Base-by-base conservation (phyloP, 1,140 invertebrate genomes). In the Anagrus nilaparvatae region DNA sequence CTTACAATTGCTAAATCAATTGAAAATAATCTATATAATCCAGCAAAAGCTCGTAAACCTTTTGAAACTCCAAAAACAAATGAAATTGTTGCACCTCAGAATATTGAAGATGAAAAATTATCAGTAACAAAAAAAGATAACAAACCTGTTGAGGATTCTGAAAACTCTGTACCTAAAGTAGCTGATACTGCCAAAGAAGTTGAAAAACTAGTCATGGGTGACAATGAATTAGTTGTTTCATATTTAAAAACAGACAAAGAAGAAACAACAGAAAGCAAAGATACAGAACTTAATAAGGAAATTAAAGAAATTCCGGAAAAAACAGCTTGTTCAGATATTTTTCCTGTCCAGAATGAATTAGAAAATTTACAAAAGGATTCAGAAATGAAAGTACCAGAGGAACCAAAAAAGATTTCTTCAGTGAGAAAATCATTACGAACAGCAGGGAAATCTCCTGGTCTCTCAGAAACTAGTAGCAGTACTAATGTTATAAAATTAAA, bases 101-200 rank as follows among this genome's bases (percentile, higher is more conserved):
- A 54, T 14, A 51, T 60, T 0, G 61, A 67, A 12, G 51, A 27
- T 7, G 6, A 27, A 27, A 27, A 27, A 27, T 7, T 6, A 27
- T 6, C 24, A 6, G 12, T 6, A 27, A 27, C 24, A 27, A 27
- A 6, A 27, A 12, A 6, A 27, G 24, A 6, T 7, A 12, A 6
- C 24, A 27, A 12, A 12, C 24, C 24, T n/a, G 38, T 54, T 50
- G 10, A 64, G 0, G 58, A 44, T 27, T 43, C 56, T 17, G 62
- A 62, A 6, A 63, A 63, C 53, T 58, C 63, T 24, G 55, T 67
- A 51, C 66, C 66, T 39, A 69, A 59, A 49, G 63, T 69, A 44
- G 66, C 65, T 28, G 66, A 67, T 40, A 69, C 66, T 61, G 66
- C 66, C 63, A 69, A 69, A 69, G 65, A 69, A 57, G 67, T 69